phyloP scores from a whole-genome alignment of 2,113 vertebrate genomes.

The Rafetus swinhoei region DNA sequence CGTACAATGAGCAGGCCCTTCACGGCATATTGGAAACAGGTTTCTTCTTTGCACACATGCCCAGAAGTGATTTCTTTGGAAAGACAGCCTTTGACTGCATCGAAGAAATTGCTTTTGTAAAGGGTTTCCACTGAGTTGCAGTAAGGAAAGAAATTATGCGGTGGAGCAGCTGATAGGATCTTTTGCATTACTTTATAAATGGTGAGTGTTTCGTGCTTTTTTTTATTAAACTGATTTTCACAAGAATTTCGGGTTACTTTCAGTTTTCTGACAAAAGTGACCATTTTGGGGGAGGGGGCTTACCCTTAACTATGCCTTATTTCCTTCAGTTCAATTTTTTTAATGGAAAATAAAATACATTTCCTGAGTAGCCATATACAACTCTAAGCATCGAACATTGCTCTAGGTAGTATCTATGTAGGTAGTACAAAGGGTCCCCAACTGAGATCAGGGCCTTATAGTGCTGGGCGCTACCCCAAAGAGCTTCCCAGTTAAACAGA shows the following conservation, averaged over 20 bases:
- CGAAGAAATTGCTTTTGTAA: background rate
- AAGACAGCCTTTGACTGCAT: constrained; percentile 33
- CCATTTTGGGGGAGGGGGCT: background rate
- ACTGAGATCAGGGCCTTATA: background rate
- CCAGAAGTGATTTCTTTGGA: constrained; percentile 46
- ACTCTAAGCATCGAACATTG: background rate
- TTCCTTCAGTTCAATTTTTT: constrained; percentile 5
- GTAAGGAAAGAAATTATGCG: constrained; percentile 58
- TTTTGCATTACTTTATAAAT: constrained; percentile 52
- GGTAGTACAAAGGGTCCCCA: background rate
- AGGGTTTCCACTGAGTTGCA: constrained; percentile 27
- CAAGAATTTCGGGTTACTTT: constrained; percentile 56
- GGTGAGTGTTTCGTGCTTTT: constrained; percentile 48
- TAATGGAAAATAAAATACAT: fast-evolving
- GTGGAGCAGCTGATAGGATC: constrained; percentile 33
- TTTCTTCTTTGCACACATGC: constrained; percentile 24
- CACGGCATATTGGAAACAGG: constrained; percentile 62
- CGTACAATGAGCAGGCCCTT: constrained; percentile 17
- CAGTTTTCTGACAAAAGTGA: constrained; percentile 14
- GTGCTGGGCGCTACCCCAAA: background rate
- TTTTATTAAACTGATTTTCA: constrained; percentile 27
- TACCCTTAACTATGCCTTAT: background rate
- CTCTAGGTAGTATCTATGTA: background rate
- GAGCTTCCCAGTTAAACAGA: background rate
- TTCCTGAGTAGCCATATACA: background rate